These are phyloP conservation scores for Tragelaphus imberbis DNA, from an alignment of 2,113 vertebrate genomes.

Conservation along the genomic window DNA sequence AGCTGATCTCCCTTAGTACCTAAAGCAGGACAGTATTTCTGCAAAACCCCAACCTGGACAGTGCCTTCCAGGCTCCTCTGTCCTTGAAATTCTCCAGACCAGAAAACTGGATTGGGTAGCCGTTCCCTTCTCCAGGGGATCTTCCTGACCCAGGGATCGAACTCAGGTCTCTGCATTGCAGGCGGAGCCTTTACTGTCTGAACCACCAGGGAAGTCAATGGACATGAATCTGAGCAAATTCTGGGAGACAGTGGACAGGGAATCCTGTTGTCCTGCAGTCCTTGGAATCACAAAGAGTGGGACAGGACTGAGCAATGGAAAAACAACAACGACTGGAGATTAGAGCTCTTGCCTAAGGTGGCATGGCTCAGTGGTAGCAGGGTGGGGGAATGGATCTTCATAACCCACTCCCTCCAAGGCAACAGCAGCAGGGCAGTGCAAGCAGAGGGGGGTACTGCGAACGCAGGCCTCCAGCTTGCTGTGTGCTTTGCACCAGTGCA, in stretches of 20 bases:
- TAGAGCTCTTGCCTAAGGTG: background rate
- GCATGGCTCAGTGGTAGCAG: background rate
- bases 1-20: background rate
- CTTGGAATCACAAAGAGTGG: background rate
- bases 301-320: background rate
- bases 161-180: background rate
- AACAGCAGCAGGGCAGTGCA: fast-evolving
- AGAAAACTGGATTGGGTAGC: background rate
- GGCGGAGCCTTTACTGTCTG: background rate
- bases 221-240: background rate
- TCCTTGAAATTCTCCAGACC: background rate
- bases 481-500: fast-evolving
- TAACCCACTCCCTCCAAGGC: no score
- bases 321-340: background rate
- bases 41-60: no score
- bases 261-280: background rate
- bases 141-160: background rate
- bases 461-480: background rate
- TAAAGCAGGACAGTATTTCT: background rate
- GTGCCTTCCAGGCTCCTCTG: background rate
- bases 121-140: background rate
- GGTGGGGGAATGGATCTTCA: background rate
- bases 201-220: background rate
- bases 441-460: fast-evolving
- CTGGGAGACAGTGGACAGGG: background rate